These are phyloP conservation scores for Colinus virginianus DNA, from an alignment of 2,113 vertebrate genomes.

Conservation along the genomic window DNA sequence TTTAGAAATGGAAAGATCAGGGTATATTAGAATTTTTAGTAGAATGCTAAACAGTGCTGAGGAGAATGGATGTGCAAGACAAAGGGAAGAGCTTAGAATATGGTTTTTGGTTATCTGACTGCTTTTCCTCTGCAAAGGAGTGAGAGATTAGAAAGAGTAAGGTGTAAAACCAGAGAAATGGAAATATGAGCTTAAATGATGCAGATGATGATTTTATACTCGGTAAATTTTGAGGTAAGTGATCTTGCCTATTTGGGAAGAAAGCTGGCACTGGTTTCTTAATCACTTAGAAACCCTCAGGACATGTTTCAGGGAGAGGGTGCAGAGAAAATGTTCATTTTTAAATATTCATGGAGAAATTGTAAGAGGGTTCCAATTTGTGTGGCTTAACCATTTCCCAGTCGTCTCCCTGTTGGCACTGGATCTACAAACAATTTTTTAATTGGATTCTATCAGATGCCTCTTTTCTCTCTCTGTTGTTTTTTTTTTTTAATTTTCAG, in stretches of 20 bases:
- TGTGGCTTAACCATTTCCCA: neutral
- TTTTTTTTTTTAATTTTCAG: neutral
- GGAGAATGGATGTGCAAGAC: neutral
- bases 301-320: conserved; percentile 14
- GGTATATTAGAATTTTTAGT: neutral
- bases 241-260: conserved; percentile 22
- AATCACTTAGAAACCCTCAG: conserved; percentile 7
- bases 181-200: neutral
- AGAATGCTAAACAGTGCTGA: neutral
- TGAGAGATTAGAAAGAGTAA: neutral
- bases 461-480: neutral
- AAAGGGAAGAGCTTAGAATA: neutral
- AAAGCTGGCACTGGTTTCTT: neutral
- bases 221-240: conserved; percentile 52
- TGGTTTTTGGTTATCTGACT: neutral
- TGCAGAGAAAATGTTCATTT: conserved; percentile 13
- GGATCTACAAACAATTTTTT: conserved; percentile 21
- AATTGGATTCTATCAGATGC: conserved; percentile 27
- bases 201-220: conserved; percentile 10
- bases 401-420: neutral
- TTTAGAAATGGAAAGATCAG: conserved; percentile 39
- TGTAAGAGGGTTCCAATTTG: neutral
- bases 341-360: conserved; percentile 21
- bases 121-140: neutral
- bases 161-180: neutral